Evolutionary conservation across 2,113 vertebrate species (phyloP), one percentile per base, ranked within the genome.

Genomic region (Merops nubicus): DNA sequence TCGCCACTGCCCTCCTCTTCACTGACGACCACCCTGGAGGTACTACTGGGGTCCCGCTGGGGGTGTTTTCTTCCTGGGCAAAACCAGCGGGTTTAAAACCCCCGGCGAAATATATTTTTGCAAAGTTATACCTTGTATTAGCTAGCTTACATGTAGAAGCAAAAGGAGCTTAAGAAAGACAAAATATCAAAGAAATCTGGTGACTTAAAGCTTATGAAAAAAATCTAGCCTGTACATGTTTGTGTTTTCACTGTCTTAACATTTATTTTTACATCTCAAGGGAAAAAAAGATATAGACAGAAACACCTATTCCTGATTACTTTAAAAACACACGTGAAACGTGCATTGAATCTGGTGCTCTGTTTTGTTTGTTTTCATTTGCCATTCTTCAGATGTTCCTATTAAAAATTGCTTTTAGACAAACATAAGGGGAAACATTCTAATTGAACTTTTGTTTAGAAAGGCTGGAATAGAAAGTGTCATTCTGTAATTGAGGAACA

Each of bases 401-500:
- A 69, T 63, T 76, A 5, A 13, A 69, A 86, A 65, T 0, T 54
- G 6, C 51, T 21, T 38, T 47, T 29, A 36, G 7, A 56, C 2
- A 68, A 88, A 59, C 10, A 48, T 22, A 15, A 63, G 6, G 28
- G 25, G 7, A 91, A 90, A 57, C 15, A 47, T 22, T 43, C 21
- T 45, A 63, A 64, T 43, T 21, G 50, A 83, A 53, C 33, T 23
- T 51, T 8, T 3, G 9, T 77, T 80, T 38, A 33, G 29, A 67
- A 69, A 62, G 45, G n/a, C 33, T 62, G 64, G 92, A 82, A 43
- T 5, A 57, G 8, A 34, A 90, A 86, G 34, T 31, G 8, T 42
- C 69, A 63, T 67, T 50, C 69, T 26, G 43, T 64, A 92, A 89
- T 3, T 74, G 63, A 96, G 80, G 29, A 42, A 77, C 85, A 96